These are phyloP conservation scores for Plotosus lineatus DNA, from an alignment of 2,113 vertebrate genomes.

Conservation along the genomic window DNA sequence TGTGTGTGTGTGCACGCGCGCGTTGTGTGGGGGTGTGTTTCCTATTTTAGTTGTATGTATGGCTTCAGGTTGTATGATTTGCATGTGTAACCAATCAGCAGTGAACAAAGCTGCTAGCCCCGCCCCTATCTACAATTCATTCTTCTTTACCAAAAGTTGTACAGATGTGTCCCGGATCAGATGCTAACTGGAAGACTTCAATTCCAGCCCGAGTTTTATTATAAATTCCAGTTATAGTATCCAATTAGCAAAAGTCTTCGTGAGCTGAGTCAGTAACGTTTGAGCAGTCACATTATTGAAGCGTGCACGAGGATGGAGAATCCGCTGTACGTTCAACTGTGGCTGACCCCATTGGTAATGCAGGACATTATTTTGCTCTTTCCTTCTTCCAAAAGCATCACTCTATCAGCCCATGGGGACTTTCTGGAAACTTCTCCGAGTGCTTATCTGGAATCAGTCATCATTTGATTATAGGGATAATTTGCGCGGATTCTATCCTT, in stretches of 20 bases:
- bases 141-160: neutral
- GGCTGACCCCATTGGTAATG: slow-evolving; percentile 12
- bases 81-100: neutral
- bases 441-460: slow-evolving; percentile 16
- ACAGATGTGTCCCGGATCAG: neutral
- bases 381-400: slow-evolving; percentile 5
- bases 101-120: neutral
- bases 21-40: no score
- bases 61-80: neutral
- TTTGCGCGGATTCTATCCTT: slow-evolving; percentile 13
- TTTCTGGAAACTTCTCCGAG: slow-evolving; percentile 13
- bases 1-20: neutral
- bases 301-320: neutral
- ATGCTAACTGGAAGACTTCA: neutral
- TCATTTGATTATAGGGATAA: slow-evolving; percentile 21
- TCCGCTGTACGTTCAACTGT: neutral
- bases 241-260: neutral
- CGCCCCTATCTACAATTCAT: neutral
- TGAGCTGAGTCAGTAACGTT: neutral
- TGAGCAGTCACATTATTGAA: neutral
- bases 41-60: no score
- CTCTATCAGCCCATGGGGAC: slow-evolving; percentile 5
- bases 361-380: slow-evolving; percentile 15
- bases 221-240: neutral
- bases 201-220: neutral